These are phyloP conservation scores for Anas acuta DNA, from an alignment of 2,797 vertebrate species.

Conservation along the genomic window DNA sequence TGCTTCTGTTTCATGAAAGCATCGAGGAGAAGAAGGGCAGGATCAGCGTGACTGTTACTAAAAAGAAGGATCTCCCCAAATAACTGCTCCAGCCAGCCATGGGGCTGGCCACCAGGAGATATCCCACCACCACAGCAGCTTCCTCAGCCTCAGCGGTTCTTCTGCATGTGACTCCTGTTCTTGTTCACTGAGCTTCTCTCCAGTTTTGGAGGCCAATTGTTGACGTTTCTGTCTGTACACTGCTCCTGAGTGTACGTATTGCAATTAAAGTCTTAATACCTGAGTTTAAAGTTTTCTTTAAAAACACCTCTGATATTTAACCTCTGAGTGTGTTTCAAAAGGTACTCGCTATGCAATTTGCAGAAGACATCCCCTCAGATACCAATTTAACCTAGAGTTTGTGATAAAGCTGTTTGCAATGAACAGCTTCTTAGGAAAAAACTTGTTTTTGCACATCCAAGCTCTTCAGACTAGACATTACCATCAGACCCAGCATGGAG, in stretches of 20 bases:
- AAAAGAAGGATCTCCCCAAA: neutral
- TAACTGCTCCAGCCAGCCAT: neutral
- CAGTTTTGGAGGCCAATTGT: neutral
- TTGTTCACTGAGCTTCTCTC: neutral
- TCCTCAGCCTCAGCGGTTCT: neutral
- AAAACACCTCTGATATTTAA: neutral
- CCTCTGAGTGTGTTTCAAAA: neutral
- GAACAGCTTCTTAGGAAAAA: neutral
- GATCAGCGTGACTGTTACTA: neutral
- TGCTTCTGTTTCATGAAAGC: neutral
- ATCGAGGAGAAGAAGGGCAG: neutral
- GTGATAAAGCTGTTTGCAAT: neutral
- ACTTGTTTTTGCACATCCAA: neutral
- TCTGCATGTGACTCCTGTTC: neutral
- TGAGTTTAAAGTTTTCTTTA: neutral
- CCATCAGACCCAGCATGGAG: neutral
- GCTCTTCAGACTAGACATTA: neutral
- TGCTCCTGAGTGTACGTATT: neutral
- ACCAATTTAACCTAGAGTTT: neutral
- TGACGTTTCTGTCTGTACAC: accelerated
- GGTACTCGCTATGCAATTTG: neutral
- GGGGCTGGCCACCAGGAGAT: neutral
- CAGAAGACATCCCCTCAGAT: neutral
- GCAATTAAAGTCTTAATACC: neutral
- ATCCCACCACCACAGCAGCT: accelerated